Conservation (phyloP, 2,888 invertebrate species). For the Melieria omissa region DNA sequence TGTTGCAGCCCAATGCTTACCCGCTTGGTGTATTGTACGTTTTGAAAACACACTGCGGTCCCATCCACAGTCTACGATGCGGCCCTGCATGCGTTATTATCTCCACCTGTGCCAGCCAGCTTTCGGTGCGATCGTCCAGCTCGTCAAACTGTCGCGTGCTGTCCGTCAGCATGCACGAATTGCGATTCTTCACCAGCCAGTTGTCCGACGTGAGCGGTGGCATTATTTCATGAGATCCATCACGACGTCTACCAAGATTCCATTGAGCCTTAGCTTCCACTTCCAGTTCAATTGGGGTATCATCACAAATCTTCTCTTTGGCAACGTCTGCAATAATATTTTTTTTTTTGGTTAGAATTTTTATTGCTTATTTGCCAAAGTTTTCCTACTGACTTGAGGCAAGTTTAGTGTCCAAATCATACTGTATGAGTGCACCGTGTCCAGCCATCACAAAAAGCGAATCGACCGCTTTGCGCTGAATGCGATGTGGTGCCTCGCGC, state of each 20-base stretch:
- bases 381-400: slow-evolving; percentile 62
- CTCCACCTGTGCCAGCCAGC: slow-evolving; percentile 97
- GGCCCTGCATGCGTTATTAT: slow-evolving; percentile 97
- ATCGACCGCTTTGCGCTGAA: slow-evolving; percentile 74
- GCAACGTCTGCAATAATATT: slow-evolving; percentile 71
- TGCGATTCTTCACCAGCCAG: slow-evolving; percentile 71
- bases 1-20: slow-evolving; percentile 66
- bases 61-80: slow-evolving; percentile 97
- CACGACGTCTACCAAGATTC: slow-evolving; percentile 76
- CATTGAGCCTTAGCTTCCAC: slow-evolving; percentile 91
- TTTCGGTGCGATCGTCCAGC: slow-evolving; percentile 72
- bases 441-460: slow-evolving; percentile 92
- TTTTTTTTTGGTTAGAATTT: background rate
- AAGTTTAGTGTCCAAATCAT: slow-evolving; percentile 84
- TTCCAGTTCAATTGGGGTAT: slow-evolving; percentile 85
- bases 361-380: background rate
- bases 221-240: slow-evolving; percentile 72
- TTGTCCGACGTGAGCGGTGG: slow-evolving; percentile 81
- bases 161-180: slow-evolving; percentile 59
- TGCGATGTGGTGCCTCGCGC: slow-evolving; percentile 65
- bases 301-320: slow-evolving; percentile 87
- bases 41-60: slow-evolving; percentile 99
- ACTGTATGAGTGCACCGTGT: slow-evolving; percentile 87
- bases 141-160: slow-evolving; percentile 61
- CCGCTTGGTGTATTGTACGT: slow-evolving; percentile 83